Evolutionary conservation across 2,113 vertebrate species (phyloP), one percentile per base, ranked within the genome.

Genomic region (Variabilichromis moorii): DNA sequence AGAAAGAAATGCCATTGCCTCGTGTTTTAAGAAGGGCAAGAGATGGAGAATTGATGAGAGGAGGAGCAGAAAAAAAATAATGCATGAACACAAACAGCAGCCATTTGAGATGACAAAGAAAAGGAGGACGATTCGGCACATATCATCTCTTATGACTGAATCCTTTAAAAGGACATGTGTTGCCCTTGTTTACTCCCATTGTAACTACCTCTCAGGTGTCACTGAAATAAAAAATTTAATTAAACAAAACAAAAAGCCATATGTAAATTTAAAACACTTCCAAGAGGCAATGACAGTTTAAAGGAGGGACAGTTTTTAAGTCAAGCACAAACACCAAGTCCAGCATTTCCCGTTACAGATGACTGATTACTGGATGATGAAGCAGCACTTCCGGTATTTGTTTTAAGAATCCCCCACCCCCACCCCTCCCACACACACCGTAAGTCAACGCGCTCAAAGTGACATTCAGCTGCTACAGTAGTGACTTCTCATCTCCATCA

Each of bases 321-420:
- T 88, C 2, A 73, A 89, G 87, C 88, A 92, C 86, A 92, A 93
- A 94, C 94, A 92, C 86, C 68, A 85, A 86, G 88, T 94, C 94
- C 93, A 93, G 92, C 91, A 90, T 92, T 94, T 93, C 93, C 91
- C 88, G 86, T 92, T 82, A 91, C 85, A 95, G 92, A 93, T 85
- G 61, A 94, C 84, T 73, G 89, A 93, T 92, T 92, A 90, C 87
- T 94, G 90, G 91, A 93, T 91, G 86, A 94, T 91, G 84, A 95
- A 94, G 95, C 94, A 95, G 95, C 95, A 95, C 94, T 96, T 95
- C 92, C 82, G 93, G 94, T 90, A 92, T 94, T 94, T 92, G 80
- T 93, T 50, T 76, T 14, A 51, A 71, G 63, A 71, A 68, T 21
- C 28, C n/a, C 47, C 84, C n/a, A 9, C 13, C 71, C 83, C 47